phyloP scores from a whole-genome alignment of 2,797 vertebrate genomes.

The Etheostoma perlongum region DNA sequence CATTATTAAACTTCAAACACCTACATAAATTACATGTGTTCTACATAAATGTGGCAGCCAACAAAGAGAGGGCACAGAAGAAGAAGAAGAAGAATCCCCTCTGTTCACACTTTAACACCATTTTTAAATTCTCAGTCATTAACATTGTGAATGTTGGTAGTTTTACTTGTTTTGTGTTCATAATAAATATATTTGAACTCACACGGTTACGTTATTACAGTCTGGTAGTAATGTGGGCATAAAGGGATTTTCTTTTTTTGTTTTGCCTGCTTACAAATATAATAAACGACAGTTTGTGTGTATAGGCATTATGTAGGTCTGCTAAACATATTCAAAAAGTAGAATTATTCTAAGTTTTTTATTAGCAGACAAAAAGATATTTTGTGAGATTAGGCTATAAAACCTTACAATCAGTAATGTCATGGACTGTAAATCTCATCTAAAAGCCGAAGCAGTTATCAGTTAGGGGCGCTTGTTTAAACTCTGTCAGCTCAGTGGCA shows the following conservation, averaged over 20 bases:
- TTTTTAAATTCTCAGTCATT: background rate
- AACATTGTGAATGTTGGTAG: background rate
- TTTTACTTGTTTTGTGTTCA: constrained; percentile 12
- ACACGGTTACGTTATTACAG: background rate
- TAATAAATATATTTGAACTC: background rate
- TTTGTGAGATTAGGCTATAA: background rate
- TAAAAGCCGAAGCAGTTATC: constrained; percentile 27
- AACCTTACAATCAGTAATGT: constrained; percentile 28
- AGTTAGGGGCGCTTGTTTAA: constrained; percentile 50
- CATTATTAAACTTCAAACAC: constrained; percentile 2
- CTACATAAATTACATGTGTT: background rate
- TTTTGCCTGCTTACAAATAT: constrained; percentile 9
- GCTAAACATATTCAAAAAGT: constrained; percentile 3
- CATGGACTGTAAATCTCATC: constrained; percentile 12
- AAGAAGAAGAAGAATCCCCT: background rate
- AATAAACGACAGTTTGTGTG: constrained; percentile 1
- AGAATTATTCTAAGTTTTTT: background rate
- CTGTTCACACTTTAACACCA: background rate
- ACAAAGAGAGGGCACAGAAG: constrained; percentile 11
- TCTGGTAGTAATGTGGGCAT: constrained; percentile 15
- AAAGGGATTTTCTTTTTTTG: constrained; percentile 14
- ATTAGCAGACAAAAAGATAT: constrained; percentile 8
- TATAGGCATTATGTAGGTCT: background rate
- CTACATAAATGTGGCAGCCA: background rate
- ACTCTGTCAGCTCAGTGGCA: constrained; percentile 14